A percentile compares a stretch with the other conserved stretches of the same genome.
Conservation (phyloP, 2,113 vertebrate genomes). For the Brachirus orientalis region DNA sequence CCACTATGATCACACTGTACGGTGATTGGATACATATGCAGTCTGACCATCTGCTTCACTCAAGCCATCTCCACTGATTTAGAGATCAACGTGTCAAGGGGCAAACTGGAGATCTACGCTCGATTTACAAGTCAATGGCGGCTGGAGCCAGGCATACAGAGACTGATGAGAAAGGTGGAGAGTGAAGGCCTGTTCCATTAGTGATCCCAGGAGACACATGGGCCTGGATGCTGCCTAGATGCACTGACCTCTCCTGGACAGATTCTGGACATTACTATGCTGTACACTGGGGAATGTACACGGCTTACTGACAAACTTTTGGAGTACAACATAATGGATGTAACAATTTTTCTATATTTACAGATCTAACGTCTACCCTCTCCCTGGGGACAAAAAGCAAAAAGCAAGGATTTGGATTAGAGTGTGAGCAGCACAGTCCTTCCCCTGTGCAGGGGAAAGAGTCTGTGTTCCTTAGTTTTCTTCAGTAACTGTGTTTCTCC, state of each 20-base stretch:
- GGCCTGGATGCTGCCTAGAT: constrained; percentile 49
- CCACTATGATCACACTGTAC: constrained; percentile 39
- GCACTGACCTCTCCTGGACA: constrained; percentile 52
- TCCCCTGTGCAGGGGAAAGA: constrained; percentile 31
- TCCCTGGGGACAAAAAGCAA: constrained; percentile 29
- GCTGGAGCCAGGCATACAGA: constrained; percentile 48
- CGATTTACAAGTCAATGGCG: constrained; percentile 58
- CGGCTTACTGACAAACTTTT: constrained; percentile 30
- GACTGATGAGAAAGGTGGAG: constrained; percentile 58
- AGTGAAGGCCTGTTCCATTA: constrained; percentile 69
- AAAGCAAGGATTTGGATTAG: constrained; percentile 45
- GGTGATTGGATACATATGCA: constrained; percentile 43
- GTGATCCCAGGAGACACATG: constrained; percentile 54
- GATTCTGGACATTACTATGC: constrained; percentile 46
- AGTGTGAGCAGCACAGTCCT: constrained; percentile 36
- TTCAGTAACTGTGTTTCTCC: constrained; percentile 44
- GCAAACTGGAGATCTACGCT: constrained; percentile 51
- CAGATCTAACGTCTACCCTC: constrained; percentile 25
- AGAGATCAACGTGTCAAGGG: constrained; percentile 51
- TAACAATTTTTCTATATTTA: constrained; percentile 30
- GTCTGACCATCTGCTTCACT: constrained; percentile 35
- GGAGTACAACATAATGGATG: constrained; percentile 61
- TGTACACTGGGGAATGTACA: constrained; percentile 30
- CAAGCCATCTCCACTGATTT: constrained; percentile 42
- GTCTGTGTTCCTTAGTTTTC: constrained; percentile 51